A percentile compares a stretch with the other conserved stretches of the same genome.
Conservation (phyloP, 2,113 vertebrate genomes). For the Ictalurus punctatus region DNA sequence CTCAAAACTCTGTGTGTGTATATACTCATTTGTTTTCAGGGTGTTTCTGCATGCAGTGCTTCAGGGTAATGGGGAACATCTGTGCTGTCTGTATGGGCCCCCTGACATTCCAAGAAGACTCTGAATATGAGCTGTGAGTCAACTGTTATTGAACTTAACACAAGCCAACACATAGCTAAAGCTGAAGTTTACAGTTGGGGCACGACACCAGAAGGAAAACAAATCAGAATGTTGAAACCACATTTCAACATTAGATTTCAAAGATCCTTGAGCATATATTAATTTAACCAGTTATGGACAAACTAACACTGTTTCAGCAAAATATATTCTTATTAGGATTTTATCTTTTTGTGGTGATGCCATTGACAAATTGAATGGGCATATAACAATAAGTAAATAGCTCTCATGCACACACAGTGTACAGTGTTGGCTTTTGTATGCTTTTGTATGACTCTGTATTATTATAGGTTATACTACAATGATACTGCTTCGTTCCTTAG, state of each 20-base stretch:
- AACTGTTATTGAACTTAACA: neutral
- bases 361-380: neutral
- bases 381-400: neutral
- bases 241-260: neutral
- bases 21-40: conserved; percentile 58
- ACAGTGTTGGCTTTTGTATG: neutral
- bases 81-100: conserved; percentile 75
- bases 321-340: neutral
- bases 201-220: neutral
- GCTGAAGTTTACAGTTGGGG: neutral
- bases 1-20: neutral
- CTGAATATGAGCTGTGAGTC: conserved; percentile 81
- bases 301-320: neutral
- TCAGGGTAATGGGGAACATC: conserved; percentile 63
- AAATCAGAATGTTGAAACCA: neutral
- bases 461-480: neutral
- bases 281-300: neutral
- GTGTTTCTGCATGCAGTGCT: conserved; percentile 77
- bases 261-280: neutral
- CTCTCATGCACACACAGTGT: neutral
- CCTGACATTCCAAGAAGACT: conserved; percentile 57
- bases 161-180: neutral
- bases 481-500: neutral
- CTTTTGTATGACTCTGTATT: neutral
- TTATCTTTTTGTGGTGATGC: neutral